Percentiles rank a stretch among this genome's conserved stretches.
phyloP scores from a whole-genome alignment of 2,888 invertebrate genomes.

The Norana najaformis region DNA sequence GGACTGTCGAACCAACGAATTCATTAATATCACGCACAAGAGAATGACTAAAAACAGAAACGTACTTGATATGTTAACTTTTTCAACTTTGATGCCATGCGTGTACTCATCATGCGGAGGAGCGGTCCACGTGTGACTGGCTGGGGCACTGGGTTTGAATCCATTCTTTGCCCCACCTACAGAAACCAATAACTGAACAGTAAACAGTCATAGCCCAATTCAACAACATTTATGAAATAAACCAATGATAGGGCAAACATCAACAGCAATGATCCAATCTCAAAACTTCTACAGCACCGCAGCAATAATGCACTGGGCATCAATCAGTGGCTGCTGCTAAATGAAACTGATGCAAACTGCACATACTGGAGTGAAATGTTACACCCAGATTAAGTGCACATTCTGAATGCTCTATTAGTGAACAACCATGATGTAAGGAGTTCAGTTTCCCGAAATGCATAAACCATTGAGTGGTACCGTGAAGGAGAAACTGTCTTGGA shows the following conservation, averaged over 20 bases:
- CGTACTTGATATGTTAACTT: constrained; percentile 65
- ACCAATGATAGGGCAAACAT: background rate
- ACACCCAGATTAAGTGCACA: too few species aligned
- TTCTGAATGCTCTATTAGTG: too few species aligned
- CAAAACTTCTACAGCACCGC: too few species aligned
- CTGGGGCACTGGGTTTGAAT: background rate
- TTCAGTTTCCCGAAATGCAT: too few species aligned
- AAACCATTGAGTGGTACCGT: too few species aligned
- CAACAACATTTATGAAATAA: background rate
- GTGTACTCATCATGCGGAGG: constrained; percentile 66
- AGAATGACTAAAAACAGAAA: background rate
- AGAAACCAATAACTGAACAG: background rate
- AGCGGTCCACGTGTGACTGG: background rate
- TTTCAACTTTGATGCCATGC: constrained; percentile 71
- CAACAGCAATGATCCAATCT: background rate
- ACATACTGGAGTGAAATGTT: too few species aligned
- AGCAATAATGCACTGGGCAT: too few species aligned
- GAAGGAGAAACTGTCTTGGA: too few species aligned
- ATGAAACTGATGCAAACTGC: too few species aligned
- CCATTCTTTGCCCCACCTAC: background rate
- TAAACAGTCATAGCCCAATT: background rate
- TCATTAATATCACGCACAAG: background rate
- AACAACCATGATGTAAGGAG: too few species aligned
- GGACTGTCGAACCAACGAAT: background rate
- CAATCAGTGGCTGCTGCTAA: too few species aligned